These are phyloP conservation scores for Nannobrachium achirus DNA, from an alignment of 2,113 vertebrate genomes.

Conservation along the genomic window DNA sequence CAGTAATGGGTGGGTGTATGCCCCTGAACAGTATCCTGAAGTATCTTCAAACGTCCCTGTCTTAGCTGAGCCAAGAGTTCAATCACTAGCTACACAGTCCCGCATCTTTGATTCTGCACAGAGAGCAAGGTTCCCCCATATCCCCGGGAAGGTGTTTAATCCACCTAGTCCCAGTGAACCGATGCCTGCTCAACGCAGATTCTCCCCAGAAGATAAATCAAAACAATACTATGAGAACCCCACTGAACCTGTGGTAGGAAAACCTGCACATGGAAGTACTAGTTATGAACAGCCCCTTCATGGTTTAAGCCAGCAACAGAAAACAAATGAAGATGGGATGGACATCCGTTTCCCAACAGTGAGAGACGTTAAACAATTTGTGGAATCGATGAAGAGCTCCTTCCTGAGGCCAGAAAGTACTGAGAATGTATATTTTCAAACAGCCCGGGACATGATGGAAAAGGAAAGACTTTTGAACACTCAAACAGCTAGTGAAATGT, in stretches of 20 bases:
- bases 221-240: neutral
- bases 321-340: neutral
- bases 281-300: conserved; percentile 40
- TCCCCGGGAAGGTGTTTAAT: neutral
- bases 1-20: conserved; percentile 2
- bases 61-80: conserved; percentile 2
- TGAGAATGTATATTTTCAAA: conserved; percentile 38
- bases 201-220: neutral
- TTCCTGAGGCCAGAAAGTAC: conserved; percentile 49
- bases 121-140: conserved; percentile 5
- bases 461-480: conserved; percentile 1
- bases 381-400: conserved; percentile 44
- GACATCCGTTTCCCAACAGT: conserved; percentile 44
- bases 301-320: conserved; percentile 25
- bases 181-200: conserved; percentile 2
- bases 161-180: neutral
- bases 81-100: neutral
- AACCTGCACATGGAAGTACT: neutral
- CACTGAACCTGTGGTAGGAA: neutral
- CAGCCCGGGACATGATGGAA: conserved; percentile 15
- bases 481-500: neutral
- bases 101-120: conserved; percentile 10
- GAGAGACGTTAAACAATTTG: conserved; percentile 33
- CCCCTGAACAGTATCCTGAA: conserved; percentile 10
- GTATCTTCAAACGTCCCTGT: conserved; percentile 26